phyloP scores from a whole-genome alignment of 1,140 invertebrate species.

The Tetraneura akinire region DNA sequence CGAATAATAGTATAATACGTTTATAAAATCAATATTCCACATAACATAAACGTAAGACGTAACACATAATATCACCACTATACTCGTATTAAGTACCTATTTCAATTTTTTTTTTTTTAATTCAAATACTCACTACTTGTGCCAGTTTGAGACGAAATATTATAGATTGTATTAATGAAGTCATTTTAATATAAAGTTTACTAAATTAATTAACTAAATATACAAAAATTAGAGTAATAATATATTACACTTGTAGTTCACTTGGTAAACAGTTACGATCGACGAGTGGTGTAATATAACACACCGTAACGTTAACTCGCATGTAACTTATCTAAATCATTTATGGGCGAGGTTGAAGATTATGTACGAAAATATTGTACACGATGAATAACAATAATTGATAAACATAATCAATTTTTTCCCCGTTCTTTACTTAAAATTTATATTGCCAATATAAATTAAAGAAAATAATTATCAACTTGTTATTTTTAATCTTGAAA shows the following conservation, averaged over 20 bases:
- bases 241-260: not conserved
- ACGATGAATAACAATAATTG: not conserved
- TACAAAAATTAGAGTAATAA: no score
- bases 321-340: constrained; percentile 11
- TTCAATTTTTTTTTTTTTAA: not conserved
- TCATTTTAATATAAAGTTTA: not conserved
- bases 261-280: not conserved
- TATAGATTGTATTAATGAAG: not conserved
- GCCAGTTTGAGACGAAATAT: constrained; percentile 25
- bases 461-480: no score
- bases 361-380: not conserved
- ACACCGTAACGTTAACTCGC: not conserved
- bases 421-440: constrained; percentile 1
- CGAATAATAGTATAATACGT: no score
- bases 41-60: no score
- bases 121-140: constrained; percentile 22
- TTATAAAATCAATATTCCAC: no score
- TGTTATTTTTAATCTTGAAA: no score
- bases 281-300: not conserved
- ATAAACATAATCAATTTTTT: not conserved
- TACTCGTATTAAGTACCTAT: no score
- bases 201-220: no score
- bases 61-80: no score
- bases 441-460: not conserved
- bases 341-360: constrained; percentile 22